Evolutionary conservation across 2,888 invertebrate genomes (phyloP), one percentile per base, ranked within the genome.

Genomic region (Nymphalis urticae): DNA sequence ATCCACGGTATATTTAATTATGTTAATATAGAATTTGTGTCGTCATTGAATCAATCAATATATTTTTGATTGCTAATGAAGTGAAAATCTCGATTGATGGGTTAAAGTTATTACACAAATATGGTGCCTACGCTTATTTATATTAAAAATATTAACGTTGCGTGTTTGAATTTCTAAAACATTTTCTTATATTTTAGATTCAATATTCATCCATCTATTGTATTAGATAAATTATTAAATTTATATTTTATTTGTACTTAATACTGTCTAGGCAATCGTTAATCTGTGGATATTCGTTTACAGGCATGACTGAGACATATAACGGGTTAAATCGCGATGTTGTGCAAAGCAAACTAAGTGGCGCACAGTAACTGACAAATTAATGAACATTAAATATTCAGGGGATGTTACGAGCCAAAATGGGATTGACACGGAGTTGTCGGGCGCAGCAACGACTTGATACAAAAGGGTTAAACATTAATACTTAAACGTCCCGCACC

Each of bases 391-490:
- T 83, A 91, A 90, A 87, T 78, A 90, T 92, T 84, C 86, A 92
- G 62, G 75, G 79, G 82, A 79, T 79, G 79, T 81, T 82, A 80
- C 80, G 80, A 77, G 78, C 75, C 73, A 79, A 75, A 75, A 77
- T 79, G 76, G 85, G 89, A 91, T 87, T 91, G 92, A 89, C 90
- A 85, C 74, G 79, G 80, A 85, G 85, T 82, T 84, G 88, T 84
- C 87, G 87, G 85, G 87, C 78, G 83, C 82, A 79, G 81, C 79
- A 78, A 75, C 77, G 78, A 76, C 81, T 81, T 81, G 80, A 81
- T 85, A 85, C 87, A 83, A 86, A 91, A 89, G 91, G 92, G 91
- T 91, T 90, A 84, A 85, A 83, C 89, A 87, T 92, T 86, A 92
- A 92, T 91, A 89, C 87, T 87, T 88, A 84, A 89, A 79, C 80